Evolutionary conservation across 1,140 invertebrate genomes (phyloP).

Genomic region (Rhynchophorus ferrugineus): DNA sequence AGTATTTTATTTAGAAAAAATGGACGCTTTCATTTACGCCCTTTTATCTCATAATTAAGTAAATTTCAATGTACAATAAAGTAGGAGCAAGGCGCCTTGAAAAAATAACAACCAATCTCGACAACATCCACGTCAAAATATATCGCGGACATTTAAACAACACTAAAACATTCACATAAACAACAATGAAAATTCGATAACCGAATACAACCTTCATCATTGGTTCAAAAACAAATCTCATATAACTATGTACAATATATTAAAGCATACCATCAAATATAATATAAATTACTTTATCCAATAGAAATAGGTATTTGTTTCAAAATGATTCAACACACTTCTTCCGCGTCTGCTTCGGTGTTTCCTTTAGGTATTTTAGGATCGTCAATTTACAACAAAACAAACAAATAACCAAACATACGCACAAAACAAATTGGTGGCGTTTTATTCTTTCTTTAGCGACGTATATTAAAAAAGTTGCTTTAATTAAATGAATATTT

Average conservation of each 20-base stretch:
- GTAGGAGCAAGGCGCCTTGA: slow-evolving; percentile 15
- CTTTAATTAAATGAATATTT: slow-evolving; percentile 19
- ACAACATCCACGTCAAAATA: slow-evolving; percentile 6
- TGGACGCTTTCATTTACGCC: slow-evolving; percentile 11
- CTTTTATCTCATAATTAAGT: slow-evolving; percentile 5
- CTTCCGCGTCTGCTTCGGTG: slow-evolving; percentile 27
- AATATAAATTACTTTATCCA: slow-evolving; percentile 28
- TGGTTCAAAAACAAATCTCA: not conserved
- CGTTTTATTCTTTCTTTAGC: too few species aligned
- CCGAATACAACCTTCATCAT: not conserved
- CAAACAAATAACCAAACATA: too few species aligned
- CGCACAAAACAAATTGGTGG: too few species aligned
- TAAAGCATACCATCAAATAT: slow-evolving; percentile 33
- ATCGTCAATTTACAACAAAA: too few species aligned
- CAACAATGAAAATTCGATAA: slow-evolving; percentile 4
- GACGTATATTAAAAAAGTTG: too few species aligned
- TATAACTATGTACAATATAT: slow-evolving; percentile 37
- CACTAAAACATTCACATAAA: slow-evolving; percentile 13
- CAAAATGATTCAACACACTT: slow-evolving; percentile 35
- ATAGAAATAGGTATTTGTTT: too few species aligned
- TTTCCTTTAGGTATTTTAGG: slow-evolving; percentile 23
- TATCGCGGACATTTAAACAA: slow-evolving; percentile 6
- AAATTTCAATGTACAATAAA: slow-evolving; percentile 13
- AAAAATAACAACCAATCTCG: slow-evolving; percentile 9
- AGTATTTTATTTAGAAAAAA: slow-evolving; percentile 22